Evolutionary conservation across 2,113 vertebrate genomes (phyloP).

Genomic region (Tragelaphus buxtoni): DNA sequence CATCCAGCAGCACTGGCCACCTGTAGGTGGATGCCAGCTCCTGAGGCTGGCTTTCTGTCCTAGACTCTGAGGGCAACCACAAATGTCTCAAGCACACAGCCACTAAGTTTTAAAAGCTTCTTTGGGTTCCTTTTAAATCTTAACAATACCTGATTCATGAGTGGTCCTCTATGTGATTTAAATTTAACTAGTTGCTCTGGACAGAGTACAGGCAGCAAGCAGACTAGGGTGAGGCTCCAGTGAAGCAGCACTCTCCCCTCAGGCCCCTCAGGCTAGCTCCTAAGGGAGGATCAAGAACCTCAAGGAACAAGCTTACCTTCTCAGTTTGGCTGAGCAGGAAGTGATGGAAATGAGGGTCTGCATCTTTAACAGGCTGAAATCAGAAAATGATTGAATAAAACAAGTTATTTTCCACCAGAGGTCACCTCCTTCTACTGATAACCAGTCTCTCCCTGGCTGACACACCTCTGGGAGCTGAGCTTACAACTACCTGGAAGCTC

Average conservation of each 20-base stretch:
- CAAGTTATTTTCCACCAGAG: background rate
- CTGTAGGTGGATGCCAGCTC: background rate
- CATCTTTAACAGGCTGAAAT: constrained; percentile 94
- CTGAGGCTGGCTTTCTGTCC: background rate
- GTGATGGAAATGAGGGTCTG: constrained; percentile 97
- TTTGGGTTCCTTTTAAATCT: background rate
- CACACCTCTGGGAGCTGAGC: background rate
- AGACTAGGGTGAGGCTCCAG: background rate
- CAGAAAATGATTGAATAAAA: constrained; percentile 65
- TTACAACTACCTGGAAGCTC: background rate
- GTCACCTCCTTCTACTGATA: background rate
- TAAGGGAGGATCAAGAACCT: background rate
- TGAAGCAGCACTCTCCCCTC: background rate
- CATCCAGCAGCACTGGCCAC: background rate
- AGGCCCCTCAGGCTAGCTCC: background rate
- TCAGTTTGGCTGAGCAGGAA: constrained; percentile 98
- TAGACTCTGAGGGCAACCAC: background rate
- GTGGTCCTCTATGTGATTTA: background rate
- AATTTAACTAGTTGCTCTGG: background rate
- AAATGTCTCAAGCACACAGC: background rate
- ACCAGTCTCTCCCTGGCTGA: background rate
- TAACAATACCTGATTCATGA: background rate
- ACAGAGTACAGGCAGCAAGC: background rate
- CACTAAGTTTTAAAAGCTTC: background rate
- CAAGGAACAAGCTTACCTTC: constrained; percentile 87